phyloP scores from a whole-genome alignment of 1,140 invertebrate genomes.

The Helicoverpa zea region DNA sequence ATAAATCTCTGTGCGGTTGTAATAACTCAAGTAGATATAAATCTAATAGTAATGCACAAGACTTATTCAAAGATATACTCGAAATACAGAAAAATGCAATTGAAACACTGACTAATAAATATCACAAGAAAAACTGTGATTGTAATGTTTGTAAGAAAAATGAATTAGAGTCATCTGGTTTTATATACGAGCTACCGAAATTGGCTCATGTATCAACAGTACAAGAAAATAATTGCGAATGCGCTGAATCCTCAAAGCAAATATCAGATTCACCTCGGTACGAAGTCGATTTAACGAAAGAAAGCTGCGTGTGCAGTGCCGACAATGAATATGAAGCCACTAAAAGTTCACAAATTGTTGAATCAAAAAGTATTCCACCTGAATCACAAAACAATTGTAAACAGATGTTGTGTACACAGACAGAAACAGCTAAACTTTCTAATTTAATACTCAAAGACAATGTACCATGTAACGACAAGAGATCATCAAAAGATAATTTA shows the following conservation, averaged over 20 bases:
- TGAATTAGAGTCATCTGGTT: no score
- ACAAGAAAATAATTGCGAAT: background rate
- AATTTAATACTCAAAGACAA: background rate
- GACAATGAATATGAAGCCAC: background rate
- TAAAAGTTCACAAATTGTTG: background rate
- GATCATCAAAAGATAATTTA: background rate
- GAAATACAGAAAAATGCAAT: no score
- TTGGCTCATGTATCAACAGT: no score
- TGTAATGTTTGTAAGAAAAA: no score
- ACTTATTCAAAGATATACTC: no score
- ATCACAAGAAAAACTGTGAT: no score
- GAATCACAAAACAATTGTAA: constrained; percentile 5
- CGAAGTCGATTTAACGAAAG: background rate
- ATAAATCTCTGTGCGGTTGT: no score
- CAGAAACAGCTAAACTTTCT: background rate
- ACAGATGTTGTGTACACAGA: background rate
- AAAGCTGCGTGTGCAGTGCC: background rate
- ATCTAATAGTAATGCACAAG: no score
- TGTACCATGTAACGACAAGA: no score
- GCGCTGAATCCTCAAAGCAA: background rate
- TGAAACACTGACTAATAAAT: no score
- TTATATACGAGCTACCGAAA: no score
- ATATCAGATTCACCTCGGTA: background rate
- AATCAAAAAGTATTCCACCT: background rate
- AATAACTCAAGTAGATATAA: no score